Base-by-base conservation (phyloP, 2,888 invertebrate species). In the Microchrysa polita region DNA sequence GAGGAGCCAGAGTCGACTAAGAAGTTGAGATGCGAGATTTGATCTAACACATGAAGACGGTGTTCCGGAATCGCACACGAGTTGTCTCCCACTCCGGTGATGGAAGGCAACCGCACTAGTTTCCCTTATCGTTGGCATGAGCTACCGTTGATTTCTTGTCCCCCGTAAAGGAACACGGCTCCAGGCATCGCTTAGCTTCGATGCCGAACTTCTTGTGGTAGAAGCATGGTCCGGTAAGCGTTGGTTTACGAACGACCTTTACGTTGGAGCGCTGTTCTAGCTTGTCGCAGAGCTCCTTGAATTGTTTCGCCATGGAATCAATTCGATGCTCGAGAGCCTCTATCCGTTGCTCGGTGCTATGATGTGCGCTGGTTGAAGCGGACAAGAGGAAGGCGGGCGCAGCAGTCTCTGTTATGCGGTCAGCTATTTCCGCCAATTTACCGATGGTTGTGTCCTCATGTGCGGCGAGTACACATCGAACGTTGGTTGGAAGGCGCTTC, bases 1-100 rank as follows among this genome's bases (percentile, higher is more conserved):
- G 27, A 34, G 27, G 27, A 34, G 27, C 27, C 27, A 34, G 27
- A 34, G 71, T 77, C 78, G 67, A 77, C 67, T 16, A 79, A 67
- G 72, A 77, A 77, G 2, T 57, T 57, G 57, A 57, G 22, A 20
- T 57, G 57, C 20, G 2, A 57, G 16, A 20, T n/a, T 57, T 57
- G 57, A 57, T 57, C 2, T n/a, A 12, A 1, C 5, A 57, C 20
- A 20, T 57, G 57, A 0, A 57, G 20, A 20, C 57, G 57, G 57
- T 57, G 20, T 57, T 1, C 2, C 57, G 57, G 18, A 57, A 57
- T 57, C 12, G 57, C 18, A 20, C 20, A 16, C 12, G 20, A n/a
- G 57, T 57, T 57, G 57, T 57, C 57, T 57, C 22, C 57, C 22
- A 57, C 57, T 57, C 57, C 57, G 2, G 57, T 20, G 22, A 22